Evolutionary conservation across 2,113 vertebrate species (phyloP), one percentile per base, ranked within the genome.

Genomic region (Psettodes erumei): DNA sequence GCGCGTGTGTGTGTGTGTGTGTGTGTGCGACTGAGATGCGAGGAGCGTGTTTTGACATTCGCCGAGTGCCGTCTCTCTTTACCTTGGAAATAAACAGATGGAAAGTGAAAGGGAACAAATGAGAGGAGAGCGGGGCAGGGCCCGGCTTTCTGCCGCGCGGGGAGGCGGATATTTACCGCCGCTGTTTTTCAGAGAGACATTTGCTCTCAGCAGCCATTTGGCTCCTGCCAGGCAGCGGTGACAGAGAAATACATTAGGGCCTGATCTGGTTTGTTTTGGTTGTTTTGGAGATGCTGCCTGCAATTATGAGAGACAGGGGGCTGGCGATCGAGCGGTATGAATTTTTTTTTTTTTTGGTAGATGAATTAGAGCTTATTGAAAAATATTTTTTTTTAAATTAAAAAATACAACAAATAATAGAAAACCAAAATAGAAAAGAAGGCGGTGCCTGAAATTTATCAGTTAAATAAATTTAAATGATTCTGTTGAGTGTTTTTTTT

Each of bases 201-300:
- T 85, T 82, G n/a, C 79, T 79, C 69, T 68, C 75, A 88, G 82
- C 83, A 75, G 61, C 79, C 76, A 87, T 93, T 93, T 91, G 88
- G 85, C 88, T 91, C 87, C 88, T 54, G 77, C 78, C 76, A 79
- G 84, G 89, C 88, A 78, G 84, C 76, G 84, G 86, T 79, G 79
- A 85, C 84, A 83, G 86, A 68, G 60, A 91, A 84, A 88, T 63
- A 87, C 91, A 91, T 92, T 91, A 86, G 75, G n/a, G 68, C 78
- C 71, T 74, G 73, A 84, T 89, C 70, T 69, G 64, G 82, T 87
- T 89, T 91, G 89, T 90, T 91, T 88, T 84, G 85, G 79, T 83
- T 85, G 72, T 90, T 91, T 89, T 79, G 74, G 71, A 72, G 77
- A 87, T 69, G 74, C 77, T 70, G 76, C 83, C 77, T 70, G 76